Evolutionary conservation across 2,113 vertebrate species (phyloP).

Genomic region (Hyaena hyaena): DNA sequence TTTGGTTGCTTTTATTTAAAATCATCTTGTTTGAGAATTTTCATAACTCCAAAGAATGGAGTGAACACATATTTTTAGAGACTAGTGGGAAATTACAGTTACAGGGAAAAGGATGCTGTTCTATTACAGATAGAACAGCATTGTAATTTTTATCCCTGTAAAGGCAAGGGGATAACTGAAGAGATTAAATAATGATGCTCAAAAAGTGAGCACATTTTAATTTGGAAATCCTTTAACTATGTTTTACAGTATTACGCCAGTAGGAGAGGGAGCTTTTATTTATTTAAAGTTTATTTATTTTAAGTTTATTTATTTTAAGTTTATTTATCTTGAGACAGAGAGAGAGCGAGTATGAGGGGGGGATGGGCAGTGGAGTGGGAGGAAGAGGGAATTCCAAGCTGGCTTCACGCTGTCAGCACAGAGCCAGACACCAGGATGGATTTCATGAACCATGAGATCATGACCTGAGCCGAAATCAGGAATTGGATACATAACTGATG

Average conservation of each 20-base stretch:
- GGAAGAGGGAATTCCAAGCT: no score
- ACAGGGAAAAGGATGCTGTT: not conserved
- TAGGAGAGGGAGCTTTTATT: not conserved
- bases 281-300: no score
- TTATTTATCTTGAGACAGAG: no score
- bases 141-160: not conserved
- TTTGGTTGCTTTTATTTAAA: not conserved
- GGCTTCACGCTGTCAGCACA: no score
- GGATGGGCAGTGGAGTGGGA: no score
- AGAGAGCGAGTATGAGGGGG: no score
- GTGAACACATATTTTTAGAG: not conserved
- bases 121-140: not conserved
- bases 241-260: not conserved
- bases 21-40: conserved; percentile 40
- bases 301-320: no score
- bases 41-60: not conserved
- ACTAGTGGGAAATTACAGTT: conserved; percentile 1
- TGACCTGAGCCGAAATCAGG: no score
- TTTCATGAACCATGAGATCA: no score
- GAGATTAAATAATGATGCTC: conserved; percentile 2
- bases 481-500: no score
- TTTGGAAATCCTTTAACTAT: not conserved
- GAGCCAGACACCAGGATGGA: no score
- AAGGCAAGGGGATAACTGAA: not conserved
- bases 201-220: not conserved